phyloP scores from a whole-genome alignment of 1,140 invertebrate species.

The Rhizoglyphus robini region DNA sequence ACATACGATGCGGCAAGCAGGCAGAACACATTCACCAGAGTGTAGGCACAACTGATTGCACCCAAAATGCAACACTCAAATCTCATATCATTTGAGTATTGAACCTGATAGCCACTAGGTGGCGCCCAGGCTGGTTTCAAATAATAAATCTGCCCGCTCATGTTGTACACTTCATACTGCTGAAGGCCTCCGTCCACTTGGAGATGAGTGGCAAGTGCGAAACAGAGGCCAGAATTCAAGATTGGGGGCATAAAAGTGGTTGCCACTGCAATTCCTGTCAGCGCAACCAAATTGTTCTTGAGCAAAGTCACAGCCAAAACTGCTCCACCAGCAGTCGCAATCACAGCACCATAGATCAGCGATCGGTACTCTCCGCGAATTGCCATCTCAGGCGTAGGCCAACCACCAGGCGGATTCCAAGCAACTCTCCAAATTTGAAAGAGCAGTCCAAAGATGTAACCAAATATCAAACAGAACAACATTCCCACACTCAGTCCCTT shows the following conservation, averaged over 20 bases:
- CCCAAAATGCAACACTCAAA: slow-evolving; percentile 61
- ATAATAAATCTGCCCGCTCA: not conserved
- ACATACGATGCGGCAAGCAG: slow-evolving; percentile 67
- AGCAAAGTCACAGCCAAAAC: slow-evolving; percentile 68
- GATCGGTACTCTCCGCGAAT: slow-evolving; percentile 45
- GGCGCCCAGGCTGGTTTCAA: slow-evolving; percentile 22
- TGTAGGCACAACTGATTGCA: slow-evolving; percentile 58
- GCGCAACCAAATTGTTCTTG: slow-evolving; percentile 63
- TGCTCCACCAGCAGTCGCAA: slow-evolving; percentile 53
- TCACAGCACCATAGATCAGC: slow-evolving; percentile 49
- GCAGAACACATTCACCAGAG: slow-evolving; percentile 64
- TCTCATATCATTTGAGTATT: slow-evolving; percentile 55
- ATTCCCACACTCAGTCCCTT: slow-evolving; percentile 52
- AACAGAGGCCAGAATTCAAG: slow-evolving; percentile 48
- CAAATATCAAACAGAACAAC: slow-evolving; percentile 51
- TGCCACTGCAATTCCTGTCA: slow-evolving; percentile 76
- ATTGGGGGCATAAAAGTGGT: slow-evolving; percentile 68
- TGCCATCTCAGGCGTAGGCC: slow-evolving; percentile 24
- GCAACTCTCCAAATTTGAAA: slow-evolving; percentile 11
- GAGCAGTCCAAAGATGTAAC: slow-evolving; percentile 28
- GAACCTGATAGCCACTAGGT: slow-evolving; percentile 33
- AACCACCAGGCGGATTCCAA: slow-evolving; percentile 22
- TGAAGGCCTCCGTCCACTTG: slow-evolving; percentile 2
- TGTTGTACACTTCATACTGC: not conserved
- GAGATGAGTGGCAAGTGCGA: slow-evolving; percentile 23